phyloP scores from a whole-genome alignment of 2,797 vertebrate genomes.

The Galaxias olidus region DNA sequence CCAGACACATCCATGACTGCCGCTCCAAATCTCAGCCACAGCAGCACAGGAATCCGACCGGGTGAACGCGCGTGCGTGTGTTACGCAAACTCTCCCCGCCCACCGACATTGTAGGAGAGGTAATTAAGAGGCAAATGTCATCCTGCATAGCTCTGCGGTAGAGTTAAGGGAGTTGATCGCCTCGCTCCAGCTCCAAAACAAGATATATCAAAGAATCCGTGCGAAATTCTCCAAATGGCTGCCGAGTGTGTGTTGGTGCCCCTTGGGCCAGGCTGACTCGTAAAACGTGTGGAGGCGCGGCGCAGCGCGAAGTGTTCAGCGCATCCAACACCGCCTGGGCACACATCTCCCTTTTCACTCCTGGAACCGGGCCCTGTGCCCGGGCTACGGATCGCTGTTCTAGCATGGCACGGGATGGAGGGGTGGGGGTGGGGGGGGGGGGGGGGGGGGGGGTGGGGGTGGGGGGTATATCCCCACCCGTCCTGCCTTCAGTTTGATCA shows the following conservation, averaged over 20 bases:
- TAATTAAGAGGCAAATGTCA: too few species aligned
- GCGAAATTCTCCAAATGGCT: not conserved
- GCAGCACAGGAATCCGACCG: too few species aligned
- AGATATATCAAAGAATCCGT: not conserved
- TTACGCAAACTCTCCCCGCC: too few species aligned
- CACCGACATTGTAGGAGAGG: too few species aligned
- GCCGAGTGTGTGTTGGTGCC: not conserved
- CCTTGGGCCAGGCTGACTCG: constrained; percentile 11
- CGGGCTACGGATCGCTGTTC: constrained; percentile 23
- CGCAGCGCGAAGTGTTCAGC: constrained; percentile 13
- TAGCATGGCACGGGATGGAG: not conserved
- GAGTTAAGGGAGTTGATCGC: too few species aligned
- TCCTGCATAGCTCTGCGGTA: too few species aligned
- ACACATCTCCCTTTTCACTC: constrained; percentile 21
- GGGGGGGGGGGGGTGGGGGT: not conserved
- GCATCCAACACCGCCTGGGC: constrained; percentile 25
- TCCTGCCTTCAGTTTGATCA: too few species aligned
- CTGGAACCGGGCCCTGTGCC: constrained; percentile 32
- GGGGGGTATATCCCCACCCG: too few species aligned
- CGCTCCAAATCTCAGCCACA: too few species aligned
- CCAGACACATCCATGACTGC: not conserved
- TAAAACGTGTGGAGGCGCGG: constrained; percentile 42
- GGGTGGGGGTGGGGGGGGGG: too few species aligned
- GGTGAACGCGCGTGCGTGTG: too few species aligned
- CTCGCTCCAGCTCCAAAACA: too few species aligned